Evolutionary conservation across 1,140 invertebrate species (phyloP), one percentile per base, ranked within the genome.

Genomic region (Pteromalus puparum): DNA sequence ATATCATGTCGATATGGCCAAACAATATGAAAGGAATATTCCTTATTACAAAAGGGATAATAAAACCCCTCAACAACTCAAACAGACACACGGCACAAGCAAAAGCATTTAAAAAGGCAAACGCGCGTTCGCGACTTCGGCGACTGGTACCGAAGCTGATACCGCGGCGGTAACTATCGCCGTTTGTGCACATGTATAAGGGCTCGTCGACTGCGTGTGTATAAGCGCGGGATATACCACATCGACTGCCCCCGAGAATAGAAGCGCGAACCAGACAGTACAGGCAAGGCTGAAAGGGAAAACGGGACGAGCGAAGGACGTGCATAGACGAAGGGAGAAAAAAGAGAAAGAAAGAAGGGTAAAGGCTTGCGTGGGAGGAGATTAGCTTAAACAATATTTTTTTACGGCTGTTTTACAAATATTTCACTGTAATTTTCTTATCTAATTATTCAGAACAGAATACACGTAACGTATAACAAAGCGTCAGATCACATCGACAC

Each of bases 101-200:
- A 7, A 9, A 68, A 81, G 65, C 72, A 70, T 81, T 81, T 46
- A 76, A 85, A 85, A 85, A 34, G 53, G 68, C 26, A 46, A 72
- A 18, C 61, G 75, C 81, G 75, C 81, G 30, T 34, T 84, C 78
- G 89, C 89, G 85, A 89, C 76, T 46, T 87, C 86, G 89, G 91
- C 83, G 90, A 89, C 91, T 92, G 91, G 91, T 90, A 92, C 91
- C 89, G 87, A 90, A 89, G 88, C 89, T 91, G 90, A 91, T 90
- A 92, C 91, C 10, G 24, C 77, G 13, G 30, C 48, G 24, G 24
- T 61, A 61, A n/a, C 30, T n/a, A 61, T 10, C 18, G 26, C 67
- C 1, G 13, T 48, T 13, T 18, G 84, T 88, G 86, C 88, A 88
- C 86, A 83, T 74, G 77, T 86, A n/a, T n/a, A n/a, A 75, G 81